Conservation (phyloP, 2,113 vertebrate genomes). For the Thunnus maccoyii region DNA sequence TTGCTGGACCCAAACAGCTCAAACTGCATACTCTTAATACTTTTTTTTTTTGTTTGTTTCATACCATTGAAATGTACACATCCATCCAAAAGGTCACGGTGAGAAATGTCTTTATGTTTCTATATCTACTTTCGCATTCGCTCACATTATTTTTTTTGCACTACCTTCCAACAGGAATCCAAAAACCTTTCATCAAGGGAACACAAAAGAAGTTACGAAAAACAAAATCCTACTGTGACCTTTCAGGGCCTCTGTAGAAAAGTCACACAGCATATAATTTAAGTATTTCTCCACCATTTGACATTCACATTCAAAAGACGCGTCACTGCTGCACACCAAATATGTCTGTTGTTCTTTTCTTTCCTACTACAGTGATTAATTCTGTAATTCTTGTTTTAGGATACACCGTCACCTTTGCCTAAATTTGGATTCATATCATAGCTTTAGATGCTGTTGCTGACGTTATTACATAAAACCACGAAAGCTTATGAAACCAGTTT, state of each 20-base stretch:
- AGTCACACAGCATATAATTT: not conserved
- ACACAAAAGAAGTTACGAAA: not conserved
- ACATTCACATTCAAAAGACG: not conserved
- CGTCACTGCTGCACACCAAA: not conserved
- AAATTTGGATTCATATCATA: not conserved
- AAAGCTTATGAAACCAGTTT: constrained; percentile 18
- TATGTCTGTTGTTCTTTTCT: not conserved
- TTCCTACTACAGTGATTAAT: not conserved
- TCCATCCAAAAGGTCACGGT: too few species aligned
- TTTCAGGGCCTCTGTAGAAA: not conserved
- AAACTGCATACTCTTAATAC: not conserved
- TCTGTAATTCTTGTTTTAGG: not conserved
- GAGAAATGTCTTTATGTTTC: too few species aligned
- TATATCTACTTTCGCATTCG: too few species aligned
- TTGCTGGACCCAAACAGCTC: not conserved
- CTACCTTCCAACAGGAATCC: not conserved
- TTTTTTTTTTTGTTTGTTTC: not conserved
- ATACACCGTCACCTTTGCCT: not conserved
- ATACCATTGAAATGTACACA: too few species aligned
- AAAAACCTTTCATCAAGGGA: not conserved
- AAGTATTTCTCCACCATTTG: not conserved
- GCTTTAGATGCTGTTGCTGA: not conserved
- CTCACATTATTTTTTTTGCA: too few species aligned
- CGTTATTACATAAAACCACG: not conserved
- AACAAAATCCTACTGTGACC: too few species aligned